These are phyloP conservation scores for Darevskia mixta DNA, from an alignment of 2,797 vertebrate genomes.

Conservation along the genomic window DNA sequence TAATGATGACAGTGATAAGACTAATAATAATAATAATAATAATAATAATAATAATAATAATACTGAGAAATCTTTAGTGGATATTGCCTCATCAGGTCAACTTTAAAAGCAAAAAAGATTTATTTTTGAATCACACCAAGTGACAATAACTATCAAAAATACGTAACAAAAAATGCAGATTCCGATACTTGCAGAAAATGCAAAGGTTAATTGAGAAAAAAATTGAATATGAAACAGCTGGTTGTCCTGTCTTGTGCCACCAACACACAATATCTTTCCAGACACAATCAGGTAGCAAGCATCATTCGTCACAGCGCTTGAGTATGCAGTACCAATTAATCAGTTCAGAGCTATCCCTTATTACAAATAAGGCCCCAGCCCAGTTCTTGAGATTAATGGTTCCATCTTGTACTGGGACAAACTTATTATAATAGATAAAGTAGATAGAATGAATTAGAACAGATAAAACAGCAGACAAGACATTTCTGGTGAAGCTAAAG, in stretches of 20 bases:
- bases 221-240: background rate
- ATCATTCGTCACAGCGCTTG: background rate
- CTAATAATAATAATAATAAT: background rate
- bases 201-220: background rate
- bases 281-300: slow-evolving; percentile 7
- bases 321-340: slow-evolving; percentile 14
- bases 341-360: background rate
- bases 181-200: background rate
- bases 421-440: background rate
- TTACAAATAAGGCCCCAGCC: slow-evolving; percentile 1
- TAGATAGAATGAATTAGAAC: background rate
- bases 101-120: background rate
- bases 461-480: background rate
- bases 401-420: background rate
- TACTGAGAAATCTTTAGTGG: background rate
- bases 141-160: background rate
- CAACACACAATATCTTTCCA: slow-evolving; percentile 1
- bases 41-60: too few species aligned
- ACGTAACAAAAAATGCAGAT: background rate
- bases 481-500: background rate
- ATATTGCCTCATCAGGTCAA: background rate
- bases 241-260: background rate
- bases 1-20: background rate
- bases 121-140: background rate
- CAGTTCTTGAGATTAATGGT: slow-evolving; percentile 32